Base-by-base conservation (phyloP, 2,113 vertebrate genomes). In the Pseudopodoces humilis region DNA sequence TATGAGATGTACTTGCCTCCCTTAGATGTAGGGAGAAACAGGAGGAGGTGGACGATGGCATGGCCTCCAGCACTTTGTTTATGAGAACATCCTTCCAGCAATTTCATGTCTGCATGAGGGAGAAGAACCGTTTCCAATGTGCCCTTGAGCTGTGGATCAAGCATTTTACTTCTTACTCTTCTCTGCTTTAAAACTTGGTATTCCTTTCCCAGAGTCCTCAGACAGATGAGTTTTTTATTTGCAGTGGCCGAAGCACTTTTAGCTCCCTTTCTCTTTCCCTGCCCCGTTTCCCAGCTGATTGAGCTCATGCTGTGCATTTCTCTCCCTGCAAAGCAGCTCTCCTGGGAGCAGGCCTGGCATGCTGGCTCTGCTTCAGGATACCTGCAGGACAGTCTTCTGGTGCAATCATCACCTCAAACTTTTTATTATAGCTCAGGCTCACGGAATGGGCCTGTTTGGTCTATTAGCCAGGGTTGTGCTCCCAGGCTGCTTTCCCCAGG, bases 11-110 rank as follows among this genome's bases (percentile, higher is more conserved):
- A 88, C 85, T 93, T 80, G 79, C 87, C 49, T 97, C 58, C 89
- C 85, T 97, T 35, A 97, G 96, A 97, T 91, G 94, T 93, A 62
- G 84, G 82, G 75, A 56, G 88, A 85, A 95, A 86, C 92, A 92
- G 95, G 92, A 71, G 84, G 80, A 90, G 89, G 72, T 85, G 94
- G 94, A 94, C 60, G 55, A 75, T 88, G 91, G 95, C 90, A 91
- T 93, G 95, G 97, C 96, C 96, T 96, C 91, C 92, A 97, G 96
- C 96, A 85, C 70, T 97, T 96, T 96, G 95, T 96, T 97, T 96
- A 96, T 88, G 93, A 95, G 93, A 95, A 93, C 91, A 96, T 88
- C 97, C 96, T 96, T 92, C 89, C n/a, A 97, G 96, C 93, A 74
- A 93, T 96, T 97, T 95, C 79, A 85, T 95, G 96, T 95, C 97